Percentiles rank a stretch among this genome's conserved stretches.
Conservation (phyloP, 2,888 invertebrate genomes). For the Sesia bembeciformis region DNA sequence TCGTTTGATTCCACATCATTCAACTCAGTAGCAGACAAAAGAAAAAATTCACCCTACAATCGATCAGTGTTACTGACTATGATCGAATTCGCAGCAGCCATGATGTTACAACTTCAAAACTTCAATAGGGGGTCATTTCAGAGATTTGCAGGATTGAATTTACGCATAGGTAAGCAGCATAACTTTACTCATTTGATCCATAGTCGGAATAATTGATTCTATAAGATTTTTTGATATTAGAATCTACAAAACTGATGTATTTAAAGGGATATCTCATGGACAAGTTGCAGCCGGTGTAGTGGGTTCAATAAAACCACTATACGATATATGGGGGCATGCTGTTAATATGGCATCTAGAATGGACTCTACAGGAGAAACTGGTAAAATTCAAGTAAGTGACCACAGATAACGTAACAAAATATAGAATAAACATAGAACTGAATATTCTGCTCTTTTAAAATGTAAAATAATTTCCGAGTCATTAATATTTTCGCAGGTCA, state of each 20-base stretch:
- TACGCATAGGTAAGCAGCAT: constrained; percentile 78
- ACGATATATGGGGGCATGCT: constrained; percentile 98
- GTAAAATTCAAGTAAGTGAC: constrained; percentile 80
- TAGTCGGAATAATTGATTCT: neutral
- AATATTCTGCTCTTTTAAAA: neutral
- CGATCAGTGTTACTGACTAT: constrained; percentile 58
- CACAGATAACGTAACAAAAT: neutral
- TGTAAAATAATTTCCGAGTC: neutral
- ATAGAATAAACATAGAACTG: neutral
- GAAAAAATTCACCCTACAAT: constrained; percentile 47
- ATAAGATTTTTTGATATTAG: neutral
- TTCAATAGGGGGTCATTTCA: constrained; percentile 77
- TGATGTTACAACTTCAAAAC: constrained; percentile 66
- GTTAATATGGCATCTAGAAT: constrained; percentile 97
- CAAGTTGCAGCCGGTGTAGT: constrained; percentile 95
- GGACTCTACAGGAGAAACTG: constrained; percentile 91
- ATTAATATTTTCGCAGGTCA: constrained; percentile 57
- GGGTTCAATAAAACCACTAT: constrained; percentile 93
- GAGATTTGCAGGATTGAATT: constrained; percentile 76
- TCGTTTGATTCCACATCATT: constrained; percentile 60
- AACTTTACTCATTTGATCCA: neutral
- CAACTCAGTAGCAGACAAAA: constrained; percentile 26
- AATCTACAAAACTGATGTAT: neutral
- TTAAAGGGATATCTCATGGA: constrained; percentile 89
- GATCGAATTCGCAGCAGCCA: constrained; percentile 66